Conservation (phyloP, 2,888 invertebrate species). For the Ypsolopha sequella region DNA sequence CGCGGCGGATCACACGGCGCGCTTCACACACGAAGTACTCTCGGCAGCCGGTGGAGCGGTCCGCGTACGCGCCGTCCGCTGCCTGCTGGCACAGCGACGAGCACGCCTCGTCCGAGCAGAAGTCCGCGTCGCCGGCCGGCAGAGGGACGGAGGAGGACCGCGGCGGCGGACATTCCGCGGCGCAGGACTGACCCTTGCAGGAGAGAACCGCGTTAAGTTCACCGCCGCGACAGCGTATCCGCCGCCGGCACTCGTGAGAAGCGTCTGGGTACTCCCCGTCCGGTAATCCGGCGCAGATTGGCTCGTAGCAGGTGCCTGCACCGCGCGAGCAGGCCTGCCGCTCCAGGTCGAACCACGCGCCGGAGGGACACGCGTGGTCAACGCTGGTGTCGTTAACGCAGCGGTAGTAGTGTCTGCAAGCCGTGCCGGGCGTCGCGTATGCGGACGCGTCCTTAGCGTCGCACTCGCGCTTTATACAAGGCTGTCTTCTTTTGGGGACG, state of each 20-base stretch:
- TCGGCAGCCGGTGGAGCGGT: conserved; percentile 63
- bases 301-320: conserved; percentile 71
- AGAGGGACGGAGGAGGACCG: conserved; percentile 49
- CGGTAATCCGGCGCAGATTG: conserved; percentile 67
- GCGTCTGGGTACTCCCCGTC: conserved; percentile 71
- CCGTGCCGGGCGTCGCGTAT: conserved; percentile 68
- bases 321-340: conserved; percentile 64
- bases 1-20: conserved; percentile 59
- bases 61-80: conserved; percentile 69
- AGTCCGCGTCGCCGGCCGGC: conserved; percentile 64
- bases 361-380: conserved; percentile 62
- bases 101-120: conserved; percentile 59
- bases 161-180: conserved; percentile 44
- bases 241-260: conserved; percentile 67
- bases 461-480: conserved; percentile 51
- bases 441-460: conserved; percentile 40
- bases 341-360: conserved; percentile 68
- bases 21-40: conserved; percentile 71
- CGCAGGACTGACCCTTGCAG: conserved; percentile 32
- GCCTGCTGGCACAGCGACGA: conserved; percentile 61
- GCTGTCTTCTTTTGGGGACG: conserved; percentile 37
- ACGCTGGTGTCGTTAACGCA: conserved; percentile 60
- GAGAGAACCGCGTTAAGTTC: conserved; percentile 44
- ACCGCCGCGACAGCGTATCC: conserved; percentile 59
- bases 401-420: conserved; percentile 70